Conservation (phyloP, 2,113 vertebrate species). For the Hirundichthys speculiger region DNA sequence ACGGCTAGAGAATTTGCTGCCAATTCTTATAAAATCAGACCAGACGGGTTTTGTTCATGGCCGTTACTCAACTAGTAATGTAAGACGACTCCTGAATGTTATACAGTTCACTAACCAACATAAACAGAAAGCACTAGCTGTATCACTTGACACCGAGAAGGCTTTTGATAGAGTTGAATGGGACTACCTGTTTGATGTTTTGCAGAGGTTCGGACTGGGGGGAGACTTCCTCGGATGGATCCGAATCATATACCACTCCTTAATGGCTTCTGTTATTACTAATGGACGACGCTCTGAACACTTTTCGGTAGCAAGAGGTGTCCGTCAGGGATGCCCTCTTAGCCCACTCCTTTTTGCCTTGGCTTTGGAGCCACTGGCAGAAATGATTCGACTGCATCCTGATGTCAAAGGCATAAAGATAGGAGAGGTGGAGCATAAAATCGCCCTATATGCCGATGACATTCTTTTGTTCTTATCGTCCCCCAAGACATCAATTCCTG, state of each 20-base stretch:
- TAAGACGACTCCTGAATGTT: neutral
- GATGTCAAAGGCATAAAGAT: too few relatives aligned
- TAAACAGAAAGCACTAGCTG: neutral
- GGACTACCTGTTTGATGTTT: neutral
- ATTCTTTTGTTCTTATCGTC: neutral
- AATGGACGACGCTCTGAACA: too few relatives aligned
- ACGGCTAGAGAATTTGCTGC: neutral
- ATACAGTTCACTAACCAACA: neutral
- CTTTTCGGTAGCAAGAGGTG: too few relatives aligned
- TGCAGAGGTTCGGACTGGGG: neutral
- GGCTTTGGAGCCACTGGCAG: too few relatives aligned
- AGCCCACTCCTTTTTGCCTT: too few relatives aligned
- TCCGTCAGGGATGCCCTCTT: too few relatives aligned
- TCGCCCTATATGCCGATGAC: neutral
- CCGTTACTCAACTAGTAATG: neutral
- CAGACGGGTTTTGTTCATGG: slow-evolving; percentile 4
- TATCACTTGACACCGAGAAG: neutral
- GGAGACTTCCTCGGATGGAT: too few relatives aligned
- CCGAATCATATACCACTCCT: too few relatives aligned
- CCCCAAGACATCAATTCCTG: too few relatives aligned
- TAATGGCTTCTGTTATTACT: too few relatives aligned
- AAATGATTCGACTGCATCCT: too few relatives aligned
- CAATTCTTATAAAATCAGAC: neutral
- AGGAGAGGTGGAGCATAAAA: neutral
- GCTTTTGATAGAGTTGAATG: neutral